Conservation (phyloP, 2,797 vertebrate species). For the Glyptemys insculpta region DNA sequence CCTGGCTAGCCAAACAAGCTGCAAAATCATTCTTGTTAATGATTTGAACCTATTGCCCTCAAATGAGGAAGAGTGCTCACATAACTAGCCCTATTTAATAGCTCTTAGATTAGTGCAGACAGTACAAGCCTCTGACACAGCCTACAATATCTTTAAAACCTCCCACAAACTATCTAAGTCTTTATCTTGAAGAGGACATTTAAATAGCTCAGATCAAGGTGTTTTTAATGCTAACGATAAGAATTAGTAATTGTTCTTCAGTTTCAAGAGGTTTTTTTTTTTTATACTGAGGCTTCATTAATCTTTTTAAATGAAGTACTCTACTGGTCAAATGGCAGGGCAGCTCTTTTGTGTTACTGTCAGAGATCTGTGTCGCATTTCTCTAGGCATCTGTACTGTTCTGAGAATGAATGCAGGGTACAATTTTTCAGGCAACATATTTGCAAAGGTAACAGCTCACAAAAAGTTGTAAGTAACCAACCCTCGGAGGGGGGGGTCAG, state of each 20-base stretch:
- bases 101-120: neutral
- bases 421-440: accelerated
- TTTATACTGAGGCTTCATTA: accelerated
- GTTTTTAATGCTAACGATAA: neutral
- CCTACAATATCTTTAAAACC: neutral
- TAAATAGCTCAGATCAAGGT: neutral
- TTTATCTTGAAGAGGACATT: accelerated
- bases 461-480: neutral
- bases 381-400: neutral
- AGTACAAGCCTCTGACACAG: accelerated
- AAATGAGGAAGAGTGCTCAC: accelerated
- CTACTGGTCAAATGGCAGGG: accelerated
- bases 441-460: accelerated
- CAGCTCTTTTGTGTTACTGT: neutral
- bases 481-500: accelerated
- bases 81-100: accelerated
- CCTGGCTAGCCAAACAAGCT: neutral
- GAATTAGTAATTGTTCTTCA: neutral
- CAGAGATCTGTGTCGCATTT: accelerated
- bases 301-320: accelerated
- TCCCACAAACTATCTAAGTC: accelerated
- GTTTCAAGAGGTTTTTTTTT: neutral
- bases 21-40: neutral
- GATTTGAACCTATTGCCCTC: neutral
- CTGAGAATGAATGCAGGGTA: accelerated